Conservation (phyloP, 2,797 vertebrate genomes). For the Intellagama lesueurii region DNA sequence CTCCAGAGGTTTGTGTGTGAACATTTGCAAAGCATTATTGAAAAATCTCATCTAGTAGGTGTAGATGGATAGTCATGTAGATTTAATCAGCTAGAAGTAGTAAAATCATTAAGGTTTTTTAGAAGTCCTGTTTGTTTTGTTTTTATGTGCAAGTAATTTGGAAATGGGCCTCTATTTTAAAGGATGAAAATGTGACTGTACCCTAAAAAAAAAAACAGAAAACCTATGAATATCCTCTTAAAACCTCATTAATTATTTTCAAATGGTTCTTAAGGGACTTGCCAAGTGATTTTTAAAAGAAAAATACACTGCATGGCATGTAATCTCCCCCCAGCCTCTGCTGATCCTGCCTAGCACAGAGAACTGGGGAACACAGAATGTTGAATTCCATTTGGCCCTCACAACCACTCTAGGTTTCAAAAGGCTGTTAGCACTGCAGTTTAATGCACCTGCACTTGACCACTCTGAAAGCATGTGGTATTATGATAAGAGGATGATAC, state of each 20-base stretch:
- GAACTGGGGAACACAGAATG: not conserved
- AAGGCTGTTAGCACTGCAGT: not conserved
- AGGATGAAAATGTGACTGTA: not conserved
- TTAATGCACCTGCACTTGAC: not conserved
- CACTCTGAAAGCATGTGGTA: constrained; percentile 39
- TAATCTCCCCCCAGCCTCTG: not conserved
- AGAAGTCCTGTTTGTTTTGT: not conserved
- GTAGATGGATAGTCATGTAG: constrained; percentile 53
- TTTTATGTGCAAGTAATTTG: not conserved
- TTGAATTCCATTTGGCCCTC: not conserved
- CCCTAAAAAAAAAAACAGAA: not conserved
- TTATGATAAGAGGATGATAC: constrained; percentile 19
- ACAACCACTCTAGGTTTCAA: not conserved
- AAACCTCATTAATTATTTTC: not conserved
- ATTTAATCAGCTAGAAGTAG: constrained; percentile 47
- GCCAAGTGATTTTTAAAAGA: not conserved
- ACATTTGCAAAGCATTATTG: constrained; percentile 27
- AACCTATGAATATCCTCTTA: not conserved
- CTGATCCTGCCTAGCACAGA: not conserved
- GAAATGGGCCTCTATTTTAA: not conserved
- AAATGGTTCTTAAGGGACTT: not conserved
- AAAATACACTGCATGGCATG: not conserved
- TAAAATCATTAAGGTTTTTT: not conserved
- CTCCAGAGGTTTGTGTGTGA: not conserved
- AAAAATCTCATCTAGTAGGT: constrained; percentile 40